A percentile compares a stretch with the other conserved stretches of the same genome.
phyloP scores from a whole-genome alignment of 1,140 invertebrate genomes.

The Brachionus koreanus region DNA sequence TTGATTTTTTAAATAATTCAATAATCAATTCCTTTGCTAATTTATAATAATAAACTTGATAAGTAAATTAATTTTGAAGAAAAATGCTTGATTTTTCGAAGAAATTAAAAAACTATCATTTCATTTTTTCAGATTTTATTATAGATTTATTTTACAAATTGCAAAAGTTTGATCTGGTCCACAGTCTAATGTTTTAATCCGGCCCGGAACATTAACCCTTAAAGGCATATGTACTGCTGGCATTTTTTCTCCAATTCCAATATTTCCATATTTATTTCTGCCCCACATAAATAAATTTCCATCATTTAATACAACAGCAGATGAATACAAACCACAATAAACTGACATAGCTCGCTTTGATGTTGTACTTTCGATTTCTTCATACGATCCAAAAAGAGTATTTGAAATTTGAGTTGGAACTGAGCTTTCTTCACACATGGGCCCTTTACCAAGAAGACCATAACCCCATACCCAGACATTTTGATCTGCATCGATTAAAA shows the following conservation, averaged over 20 bases:
- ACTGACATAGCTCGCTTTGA: slow-evolving; percentile 63
- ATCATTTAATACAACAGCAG: slow-evolving; percentile 69
- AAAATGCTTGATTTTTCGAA: neutral
- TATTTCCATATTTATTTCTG: slow-evolving; percentile 72
- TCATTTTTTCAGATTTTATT: neutral
- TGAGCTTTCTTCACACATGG: slow-evolving; percentile 65
- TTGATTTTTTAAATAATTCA: too few species aligned
- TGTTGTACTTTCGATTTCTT: slow-evolving; percentile 70
- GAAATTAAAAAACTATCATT: neutral
- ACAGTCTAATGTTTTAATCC: slow-evolving; percentile 69
- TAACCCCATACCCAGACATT: slow-evolving; percentile 86
- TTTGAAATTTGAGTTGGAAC: slow-evolving; percentile 71
- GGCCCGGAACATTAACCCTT: slow-evolving; percentile 69
- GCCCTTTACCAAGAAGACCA: slow-evolving; percentile 82
- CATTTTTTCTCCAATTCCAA: slow-evolving; percentile 70
- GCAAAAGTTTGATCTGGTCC: slow-evolving; percentile 80
- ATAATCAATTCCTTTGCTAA: too few species aligned
- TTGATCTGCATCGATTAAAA: slow-evolving; percentile 73
- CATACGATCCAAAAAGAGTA: slow-evolving; percentile 70
- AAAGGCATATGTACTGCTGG: slow-evolving; percentile 46
- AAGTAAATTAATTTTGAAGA: too few species aligned
- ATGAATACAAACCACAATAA: slow-evolving; percentile 69
- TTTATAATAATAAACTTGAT: too few species aligned
- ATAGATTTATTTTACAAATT: slow-evolving; percentile 36
- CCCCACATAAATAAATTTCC: slow-evolving; percentile 88